Percentiles rank a stretch among this genome's conserved stretches.
phyloP scores from a whole-genome alignment of 2,113 vertebrate species.

The Uria aalge region DNA sequence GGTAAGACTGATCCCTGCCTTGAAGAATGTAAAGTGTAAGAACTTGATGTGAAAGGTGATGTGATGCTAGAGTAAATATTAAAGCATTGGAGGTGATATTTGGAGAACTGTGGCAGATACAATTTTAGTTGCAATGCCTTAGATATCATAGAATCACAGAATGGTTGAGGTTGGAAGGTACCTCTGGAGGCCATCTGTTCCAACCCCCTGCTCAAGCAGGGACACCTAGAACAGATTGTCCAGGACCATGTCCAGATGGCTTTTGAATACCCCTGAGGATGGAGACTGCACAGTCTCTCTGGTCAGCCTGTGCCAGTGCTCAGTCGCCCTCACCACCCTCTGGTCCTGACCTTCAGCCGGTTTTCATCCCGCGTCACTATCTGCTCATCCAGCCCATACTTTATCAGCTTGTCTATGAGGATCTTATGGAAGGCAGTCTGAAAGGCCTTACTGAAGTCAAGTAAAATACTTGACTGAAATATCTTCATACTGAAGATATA shows the following conservation, averaged over 20 bases:
- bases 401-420: neutral
- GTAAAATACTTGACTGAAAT: neutral
- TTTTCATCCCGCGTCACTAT: neutral
- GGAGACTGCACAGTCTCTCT: neutral
- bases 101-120: neutral
- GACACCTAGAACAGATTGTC: neutral
- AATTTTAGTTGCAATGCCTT: neutral
- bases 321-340: neutral
- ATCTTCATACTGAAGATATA: neutral
- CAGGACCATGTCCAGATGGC: neutral
- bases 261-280: neutral
- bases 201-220: neutral
- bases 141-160: neutral
- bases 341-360: neutral
- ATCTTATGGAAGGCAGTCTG: neutral
- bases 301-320: neutral
- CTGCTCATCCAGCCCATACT: neutral
- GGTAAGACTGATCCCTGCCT: neutral
- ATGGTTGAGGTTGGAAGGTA: neutral
- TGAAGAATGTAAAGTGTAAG: neutral
- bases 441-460: neutral
- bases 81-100: neutral
- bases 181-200: neutral
- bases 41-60: neutral
- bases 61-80: neutral